Percentiles rank a stretch among this genome's conserved stretches.
Evolutionary conservation across 2,797 vertebrate species (phyloP).

Genomic region (Enteromius paludinosus): DNA sequence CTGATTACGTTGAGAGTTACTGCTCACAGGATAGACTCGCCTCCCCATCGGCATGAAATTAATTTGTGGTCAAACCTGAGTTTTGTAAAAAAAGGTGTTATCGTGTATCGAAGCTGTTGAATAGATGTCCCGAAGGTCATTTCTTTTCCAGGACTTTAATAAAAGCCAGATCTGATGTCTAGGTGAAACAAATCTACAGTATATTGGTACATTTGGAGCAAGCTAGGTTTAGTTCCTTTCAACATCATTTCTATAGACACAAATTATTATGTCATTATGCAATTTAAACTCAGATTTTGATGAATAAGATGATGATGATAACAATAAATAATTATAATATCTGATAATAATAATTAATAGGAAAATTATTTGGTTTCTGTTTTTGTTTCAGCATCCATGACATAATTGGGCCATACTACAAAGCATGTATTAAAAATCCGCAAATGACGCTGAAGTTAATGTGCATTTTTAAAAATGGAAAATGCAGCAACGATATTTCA

Average conservation of each 20-base stretch:
- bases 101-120: background rate
- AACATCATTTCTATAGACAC: background rate
- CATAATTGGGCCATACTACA: conserved; percentile 14
- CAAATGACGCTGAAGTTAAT: background rate
- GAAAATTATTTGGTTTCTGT: background rate
- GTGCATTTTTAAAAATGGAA: background rate
- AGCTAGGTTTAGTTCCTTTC: background rate
- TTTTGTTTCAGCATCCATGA: background rate
- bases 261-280: background rate
- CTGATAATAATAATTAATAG: background rate
- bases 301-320: background rate
- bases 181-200: background rate
- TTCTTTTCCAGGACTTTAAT: background rate
- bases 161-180: background rate
- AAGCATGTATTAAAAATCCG: background rate
- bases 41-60: conserved; percentile 33
- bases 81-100: conserved; percentile 31
- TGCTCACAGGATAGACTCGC: conserved; percentile 41
- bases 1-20: conserved; percentile 32
- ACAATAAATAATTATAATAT: background rate
- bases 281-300: background rate
- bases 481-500: background rate
- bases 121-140: background rate
- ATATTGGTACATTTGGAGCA: background rate
- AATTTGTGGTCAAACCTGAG: conserved; percentile 22